phyloP scores from a whole-genome alignment of 2,888 invertebrate species.

The Eupithecia vulgata region DNA sequence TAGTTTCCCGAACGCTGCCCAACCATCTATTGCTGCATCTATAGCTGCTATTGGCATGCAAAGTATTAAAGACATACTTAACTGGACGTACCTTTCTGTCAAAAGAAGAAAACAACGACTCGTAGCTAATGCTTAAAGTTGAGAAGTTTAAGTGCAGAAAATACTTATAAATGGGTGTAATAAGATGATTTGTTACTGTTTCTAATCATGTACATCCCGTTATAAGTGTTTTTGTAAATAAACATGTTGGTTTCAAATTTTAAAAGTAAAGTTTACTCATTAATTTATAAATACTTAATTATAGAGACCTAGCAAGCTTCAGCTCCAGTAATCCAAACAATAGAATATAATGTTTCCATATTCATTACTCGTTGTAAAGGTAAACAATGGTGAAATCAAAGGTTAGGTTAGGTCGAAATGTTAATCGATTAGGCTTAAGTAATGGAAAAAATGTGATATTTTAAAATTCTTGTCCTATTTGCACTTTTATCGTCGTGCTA shows the following conservation, averaged over 20 bases:
- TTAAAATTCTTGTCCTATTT: background rate
- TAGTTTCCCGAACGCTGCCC: too few species aligned
- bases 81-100: background rate
- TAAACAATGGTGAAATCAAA: background rate
- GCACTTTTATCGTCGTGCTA: conserved; percentile 5
- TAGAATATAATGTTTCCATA: background rate
- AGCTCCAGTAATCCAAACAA: background rate
- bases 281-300: background rate
- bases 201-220: background rate
- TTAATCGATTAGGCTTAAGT: background rate
- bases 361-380: background rate
- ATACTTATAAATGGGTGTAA: background rate
- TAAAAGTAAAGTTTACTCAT: background rate
- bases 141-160: background rate
- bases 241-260: background rate
- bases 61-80: too few species aligned
- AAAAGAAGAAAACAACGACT: background rate
- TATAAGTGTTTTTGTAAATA: background rate
- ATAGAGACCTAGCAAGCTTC: background rate
- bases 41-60: too few species aligned
- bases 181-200: background rate
- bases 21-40: too few species aligned
- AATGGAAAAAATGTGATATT: conserved; percentile 3
- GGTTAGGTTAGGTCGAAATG: background rate
- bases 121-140: background rate